Conservation (phyloP, 2,888 invertebrate species). For the Melanargia galathea region DNA sequence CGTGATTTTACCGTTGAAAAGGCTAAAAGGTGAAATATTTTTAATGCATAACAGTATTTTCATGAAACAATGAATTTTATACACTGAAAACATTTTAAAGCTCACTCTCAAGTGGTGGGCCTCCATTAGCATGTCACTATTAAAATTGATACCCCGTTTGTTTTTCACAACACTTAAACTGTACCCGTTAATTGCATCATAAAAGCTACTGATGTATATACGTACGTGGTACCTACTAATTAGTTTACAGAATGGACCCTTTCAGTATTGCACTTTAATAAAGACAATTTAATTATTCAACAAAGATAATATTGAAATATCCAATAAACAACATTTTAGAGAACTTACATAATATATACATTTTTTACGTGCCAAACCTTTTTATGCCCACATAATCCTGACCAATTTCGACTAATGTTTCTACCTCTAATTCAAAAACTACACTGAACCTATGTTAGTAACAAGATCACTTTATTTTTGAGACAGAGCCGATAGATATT, state of each 20-base stretch:
- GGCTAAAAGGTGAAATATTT: slow-evolving; percentile 25
- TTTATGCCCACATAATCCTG: too few species aligned
- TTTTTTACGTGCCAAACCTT: not conserved
- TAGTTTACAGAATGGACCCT: slow-evolving; percentile 53
- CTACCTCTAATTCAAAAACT: too few species aligned
- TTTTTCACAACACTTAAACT: slow-evolving; percentile 63
- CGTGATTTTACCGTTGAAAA: slow-evolving; percentile 8
- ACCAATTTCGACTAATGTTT: too few species aligned
- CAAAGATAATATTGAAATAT: not conserved
- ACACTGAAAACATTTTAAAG: slow-evolving; percentile 40
- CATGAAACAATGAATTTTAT: slow-evolving; percentile 25
- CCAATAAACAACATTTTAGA: not conserved
- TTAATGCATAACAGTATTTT: slow-evolving; percentile 24
- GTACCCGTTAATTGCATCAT: slow-evolving; percentile 64
- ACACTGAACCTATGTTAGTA: too few species aligned
- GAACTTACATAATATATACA: too few species aligned
- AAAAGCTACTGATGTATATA: slow-evolving; percentile 62
- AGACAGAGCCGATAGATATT: too few species aligned
- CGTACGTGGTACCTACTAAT: slow-evolving; percentile 55
- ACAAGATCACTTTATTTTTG: too few species aligned
- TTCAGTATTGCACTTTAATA: slow-evolving; percentile 41
- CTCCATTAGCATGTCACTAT: slow-evolving; percentile 67
- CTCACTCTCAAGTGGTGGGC: slow-evolving; percentile 54
- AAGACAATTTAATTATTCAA: slow-evolving; percentile 10
- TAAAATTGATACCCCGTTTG: slow-evolving; percentile 67